Evolutionary conservation across 2,888 invertebrate species (phyloP).

Genomic region (Alloscopus bannaensis): DNA sequence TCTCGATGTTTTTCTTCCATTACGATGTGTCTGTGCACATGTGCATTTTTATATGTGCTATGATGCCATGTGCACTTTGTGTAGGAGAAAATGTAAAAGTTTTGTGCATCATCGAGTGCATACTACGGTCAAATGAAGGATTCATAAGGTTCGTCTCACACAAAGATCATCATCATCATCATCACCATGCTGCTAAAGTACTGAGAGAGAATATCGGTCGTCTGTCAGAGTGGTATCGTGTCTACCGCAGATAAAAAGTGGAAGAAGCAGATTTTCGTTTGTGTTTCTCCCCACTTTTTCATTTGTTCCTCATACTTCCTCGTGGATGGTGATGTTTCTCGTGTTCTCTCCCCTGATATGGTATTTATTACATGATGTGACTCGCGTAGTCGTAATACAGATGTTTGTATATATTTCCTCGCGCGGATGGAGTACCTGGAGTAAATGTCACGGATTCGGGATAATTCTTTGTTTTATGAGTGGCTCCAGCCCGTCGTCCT

Average conservation of each 20-base stretch:
- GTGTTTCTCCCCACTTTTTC: conserved; percentile 7
- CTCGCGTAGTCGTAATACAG: conserved; percentile 17
- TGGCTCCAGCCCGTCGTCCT: conserved; percentile 55
- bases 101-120: conserved; percentile 1
- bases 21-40: conserved; percentile 34
- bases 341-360: conserved; percentile 16
- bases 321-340: not conserved
- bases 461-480: conserved; percentile 62
- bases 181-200: too few relatives aligned
- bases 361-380: not conserved
- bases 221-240: conserved; percentile 41
- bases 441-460: conserved; percentile 63
- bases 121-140: conserved; percentile 19
- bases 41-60: too few relatives aligned
- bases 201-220: too few relatives aligned
- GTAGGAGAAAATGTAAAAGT: too few relatives aligned
- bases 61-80: too few relatives aligned
- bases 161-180: too few relatives aligned
- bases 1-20: conserved; percentile 3
- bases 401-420: not conserved
- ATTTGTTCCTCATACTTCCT: conserved; percentile 8
- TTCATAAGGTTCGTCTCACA: not conserved
- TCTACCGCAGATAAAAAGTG: not conserved
- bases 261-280: conserved; percentile 2
- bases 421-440: conserved; percentile 34